A percentile compares a stretch with the other conserved stretches of the same genome.
Conservation (phyloP, 1,140 invertebrate genomes). For the Nilaparvata lugens region DNA sequence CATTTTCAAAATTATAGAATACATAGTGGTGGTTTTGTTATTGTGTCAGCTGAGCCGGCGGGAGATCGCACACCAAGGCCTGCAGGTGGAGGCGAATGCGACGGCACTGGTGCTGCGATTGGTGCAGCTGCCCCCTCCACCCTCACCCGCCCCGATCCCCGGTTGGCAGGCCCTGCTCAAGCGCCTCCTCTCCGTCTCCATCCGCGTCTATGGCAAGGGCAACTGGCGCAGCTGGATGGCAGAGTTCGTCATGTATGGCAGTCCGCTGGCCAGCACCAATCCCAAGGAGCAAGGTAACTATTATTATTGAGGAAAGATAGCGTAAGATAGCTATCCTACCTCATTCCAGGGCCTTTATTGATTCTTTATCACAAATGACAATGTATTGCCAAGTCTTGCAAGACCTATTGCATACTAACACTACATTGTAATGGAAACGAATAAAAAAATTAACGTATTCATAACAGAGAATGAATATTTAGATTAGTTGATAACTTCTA, state of each 20-base stretch:
- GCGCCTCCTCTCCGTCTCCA: conserved; percentile 73
- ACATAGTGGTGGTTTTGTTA: no score
- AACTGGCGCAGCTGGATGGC: conserved; percentile 68
- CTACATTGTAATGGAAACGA: no score
- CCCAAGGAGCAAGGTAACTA: conserved; percentile 72
- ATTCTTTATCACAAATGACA: no score
- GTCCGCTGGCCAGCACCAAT: conserved; percentile 66
- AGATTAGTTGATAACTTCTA: no score
- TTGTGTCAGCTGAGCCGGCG: conserved; percentile 64
- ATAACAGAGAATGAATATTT: no score
- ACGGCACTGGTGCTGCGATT: conserved; percentile 73
- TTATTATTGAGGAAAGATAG: no score
- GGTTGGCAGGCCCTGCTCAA: conserved; percentile 58
- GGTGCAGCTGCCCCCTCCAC: conserved; percentile 63
- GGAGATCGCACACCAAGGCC: conserved; percentile 80
- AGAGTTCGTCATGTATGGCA: conserved; percentile 82
- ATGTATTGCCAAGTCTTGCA: no score
- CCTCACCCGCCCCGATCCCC: conserved; percentile 32
- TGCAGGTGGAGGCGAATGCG: conserved; percentile 84
- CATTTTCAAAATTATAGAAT: no score
- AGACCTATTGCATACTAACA: no score
- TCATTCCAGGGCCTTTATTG: no score
- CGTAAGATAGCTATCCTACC: no score
- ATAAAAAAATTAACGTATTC: no score
- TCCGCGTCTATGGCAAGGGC: conserved; percentile 66